Conservation (phyloP, 2,888 invertebrate species). For the Labia minor region DNA sequence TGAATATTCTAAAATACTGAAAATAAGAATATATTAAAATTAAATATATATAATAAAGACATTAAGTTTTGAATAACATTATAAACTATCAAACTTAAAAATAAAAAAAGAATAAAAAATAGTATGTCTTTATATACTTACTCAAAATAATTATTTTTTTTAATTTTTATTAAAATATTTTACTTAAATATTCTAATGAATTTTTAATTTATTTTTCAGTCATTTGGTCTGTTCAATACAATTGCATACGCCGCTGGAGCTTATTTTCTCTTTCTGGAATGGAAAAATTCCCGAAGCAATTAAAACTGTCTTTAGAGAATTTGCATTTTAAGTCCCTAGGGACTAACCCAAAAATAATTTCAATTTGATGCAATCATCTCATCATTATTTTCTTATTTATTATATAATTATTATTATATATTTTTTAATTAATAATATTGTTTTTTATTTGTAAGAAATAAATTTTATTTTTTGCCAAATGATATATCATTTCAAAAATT, state of each 20-base stretch:
- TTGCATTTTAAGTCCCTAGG: background rate
- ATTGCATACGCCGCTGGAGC: constrained; percentile 65
- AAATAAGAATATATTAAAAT: too few species aligned
- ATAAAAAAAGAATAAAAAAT: too few species aligned
- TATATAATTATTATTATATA: background rate
- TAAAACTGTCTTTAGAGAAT: background rate
- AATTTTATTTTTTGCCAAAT: background rate
- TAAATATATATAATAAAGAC: too few species aligned
- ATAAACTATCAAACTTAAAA: too few species aligned
- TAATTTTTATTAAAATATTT: too few species aligned
- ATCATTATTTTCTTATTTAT: background rate
- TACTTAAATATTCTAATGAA: too few species aligned
- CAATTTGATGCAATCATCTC: background rate
- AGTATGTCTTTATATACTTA: too few species aligned
- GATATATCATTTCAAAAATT: background rate
- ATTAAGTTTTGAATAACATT: too few species aligned
- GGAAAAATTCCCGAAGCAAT: constrained; percentile 37
- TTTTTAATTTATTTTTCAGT: constrained; percentile 43
- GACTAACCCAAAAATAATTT: background rate
- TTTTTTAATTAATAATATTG: background rate
- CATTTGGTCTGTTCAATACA: constrained; percentile 72
- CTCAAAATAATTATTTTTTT: too few species aligned
- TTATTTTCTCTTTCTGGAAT: constrained; percentile 63
- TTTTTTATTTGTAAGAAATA: background rate
- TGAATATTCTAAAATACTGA: too few species aligned